A percentile compares a stretch with the other conserved stretches of the same genome.
Evolutionary conservation across 2,113 vertebrate genomes (phyloP).

Genomic region (Cathartes aura): DNA sequence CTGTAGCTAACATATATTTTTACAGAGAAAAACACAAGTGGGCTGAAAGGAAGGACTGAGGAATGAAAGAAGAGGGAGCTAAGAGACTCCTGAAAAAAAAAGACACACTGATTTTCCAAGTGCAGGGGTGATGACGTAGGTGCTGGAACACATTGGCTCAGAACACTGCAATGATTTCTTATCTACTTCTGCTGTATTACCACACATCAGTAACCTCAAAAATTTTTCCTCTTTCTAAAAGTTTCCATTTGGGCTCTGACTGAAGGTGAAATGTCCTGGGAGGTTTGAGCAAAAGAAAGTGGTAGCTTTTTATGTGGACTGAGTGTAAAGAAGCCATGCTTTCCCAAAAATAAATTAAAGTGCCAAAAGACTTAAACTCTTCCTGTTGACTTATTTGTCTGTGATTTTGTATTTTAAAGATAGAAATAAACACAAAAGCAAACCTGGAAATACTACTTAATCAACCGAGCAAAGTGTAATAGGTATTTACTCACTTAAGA

Average conservation of each 20-base stretch:
- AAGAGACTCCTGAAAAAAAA: background rate
- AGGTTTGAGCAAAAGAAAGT: background rate
- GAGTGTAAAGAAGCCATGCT: background rate
- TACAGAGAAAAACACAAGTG: background rate
- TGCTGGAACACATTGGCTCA: background rate
- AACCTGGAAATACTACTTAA: background rate
- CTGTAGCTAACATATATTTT: background rate
- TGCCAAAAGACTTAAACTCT: background rate
- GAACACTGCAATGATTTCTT: background rate
- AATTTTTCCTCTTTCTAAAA: background rate
- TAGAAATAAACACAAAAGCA: background rate
- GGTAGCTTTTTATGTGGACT: background rate
- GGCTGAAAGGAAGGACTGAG: background rate
- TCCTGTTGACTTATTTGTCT: background rate
- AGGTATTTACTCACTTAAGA: background rate
- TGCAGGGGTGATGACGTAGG: background rate
- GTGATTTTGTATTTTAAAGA: background rate
- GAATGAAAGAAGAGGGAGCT: background rate
- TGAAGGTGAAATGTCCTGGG: background rate
- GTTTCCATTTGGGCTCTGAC: background rate
- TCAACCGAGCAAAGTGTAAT: background rate
- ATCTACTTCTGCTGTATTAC: background rate
- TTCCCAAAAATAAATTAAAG: background rate
- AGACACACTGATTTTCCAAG: background rate
- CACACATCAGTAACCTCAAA: background rate